Evolutionary conservation across 2,888 invertebrate genomes (phyloP).

Genomic region (Chesias legatella): DNA sequence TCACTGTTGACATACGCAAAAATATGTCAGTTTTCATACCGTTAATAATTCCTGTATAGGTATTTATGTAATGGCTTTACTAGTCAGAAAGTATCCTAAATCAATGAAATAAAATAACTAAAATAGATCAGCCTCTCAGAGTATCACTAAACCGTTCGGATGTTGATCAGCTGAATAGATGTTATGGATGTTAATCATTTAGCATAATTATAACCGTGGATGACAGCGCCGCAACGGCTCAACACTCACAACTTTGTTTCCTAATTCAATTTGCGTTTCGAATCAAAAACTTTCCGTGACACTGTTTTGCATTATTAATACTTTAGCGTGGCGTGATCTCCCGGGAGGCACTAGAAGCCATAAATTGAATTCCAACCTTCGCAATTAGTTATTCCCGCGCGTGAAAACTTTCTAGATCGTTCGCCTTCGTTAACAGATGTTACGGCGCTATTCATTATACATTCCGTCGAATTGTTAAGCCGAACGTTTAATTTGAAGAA

Average conservation of each 20-base stretch:
- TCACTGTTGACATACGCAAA: too few species aligned
- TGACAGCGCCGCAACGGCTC: slow-evolving; percentile 58
- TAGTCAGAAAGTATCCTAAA: too few species aligned
- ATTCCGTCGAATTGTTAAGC: slow-evolving; percentile 79
- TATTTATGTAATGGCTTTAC: too few species aligned
- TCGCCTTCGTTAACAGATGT: slow-evolving; percentile 81
- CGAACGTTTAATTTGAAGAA: slow-evolving; percentile 80
- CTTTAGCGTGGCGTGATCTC: slow-evolving; percentile 76
- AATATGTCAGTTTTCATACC: too few species aligned
- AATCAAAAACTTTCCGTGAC: slow-evolving; percentile 80
- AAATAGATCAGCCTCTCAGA: too few species aligned
- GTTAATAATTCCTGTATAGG: too few species aligned
- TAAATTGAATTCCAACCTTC: slow-evolving; percentile 80
- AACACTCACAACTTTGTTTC: slow-evolving; percentile 72
- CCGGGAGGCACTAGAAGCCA: slow-evolving; percentile 76
- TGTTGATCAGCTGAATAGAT: slow-evolving; percentile 35
- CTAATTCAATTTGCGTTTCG: slow-evolving; percentile 78
- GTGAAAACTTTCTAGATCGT: slow-evolving; percentile 81
- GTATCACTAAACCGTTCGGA: slow-evolving; percentile 22
- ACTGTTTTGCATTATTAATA: slow-evolving; percentile 81
- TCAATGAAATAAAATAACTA: too few species aligned
- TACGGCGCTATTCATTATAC: slow-evolving; percentile 81
- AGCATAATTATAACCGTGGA: slow-evolving; percentile 52
- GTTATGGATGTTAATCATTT: slow-evolving; percentile 60
- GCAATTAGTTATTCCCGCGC: slow-evolving; percentile 81